Evolutionary conservation across 2,113 vertebrate species (phyloP).

Genomic region (Andinoacara biseriatus): DNA sequence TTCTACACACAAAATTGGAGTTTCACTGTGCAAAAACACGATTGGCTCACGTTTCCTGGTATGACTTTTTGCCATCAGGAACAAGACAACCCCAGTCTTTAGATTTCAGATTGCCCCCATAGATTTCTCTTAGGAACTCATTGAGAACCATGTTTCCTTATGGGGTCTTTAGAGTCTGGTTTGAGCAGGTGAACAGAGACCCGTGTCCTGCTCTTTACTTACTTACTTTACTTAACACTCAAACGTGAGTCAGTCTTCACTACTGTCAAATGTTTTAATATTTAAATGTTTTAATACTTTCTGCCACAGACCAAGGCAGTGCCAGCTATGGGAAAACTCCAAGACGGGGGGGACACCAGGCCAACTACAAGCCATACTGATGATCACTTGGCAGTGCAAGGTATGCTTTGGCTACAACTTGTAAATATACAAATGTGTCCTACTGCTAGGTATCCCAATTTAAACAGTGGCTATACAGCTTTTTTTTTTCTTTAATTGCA

Average conservation of each 20-base stretch:
- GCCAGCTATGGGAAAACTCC: conserved; percentile 98
- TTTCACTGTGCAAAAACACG: neutral
- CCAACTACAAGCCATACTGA: conserved; percentile 99
- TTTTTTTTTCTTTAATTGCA: no score
- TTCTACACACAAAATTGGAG: neutral
- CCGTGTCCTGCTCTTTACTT: neutral
- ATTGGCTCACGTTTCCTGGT: neutral
- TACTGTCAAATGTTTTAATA: neutral
- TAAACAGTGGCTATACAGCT: neutral
- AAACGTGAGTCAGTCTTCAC: no score
- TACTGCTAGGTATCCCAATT: neutral
- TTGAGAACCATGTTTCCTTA: neutral
- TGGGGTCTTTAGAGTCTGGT: neutral
- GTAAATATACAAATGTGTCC: neutral
- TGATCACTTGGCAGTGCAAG: conserved; percentile 79
- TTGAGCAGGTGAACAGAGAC: neutral
- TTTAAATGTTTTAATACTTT: neutral
- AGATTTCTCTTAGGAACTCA: fast-evolving
- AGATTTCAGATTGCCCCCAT: neutral
- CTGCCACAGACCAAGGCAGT: conserved; percentile 90
- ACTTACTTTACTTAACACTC: neutral
- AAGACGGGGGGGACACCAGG: conserved; percentile 96
- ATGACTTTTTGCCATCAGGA: neutral
- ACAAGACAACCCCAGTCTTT: no score
- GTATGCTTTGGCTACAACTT: neutral